phyloP scores from a whole-genome alignment of 2,113 vertebrate species.

The Ochotona curzoniae region DNA sequence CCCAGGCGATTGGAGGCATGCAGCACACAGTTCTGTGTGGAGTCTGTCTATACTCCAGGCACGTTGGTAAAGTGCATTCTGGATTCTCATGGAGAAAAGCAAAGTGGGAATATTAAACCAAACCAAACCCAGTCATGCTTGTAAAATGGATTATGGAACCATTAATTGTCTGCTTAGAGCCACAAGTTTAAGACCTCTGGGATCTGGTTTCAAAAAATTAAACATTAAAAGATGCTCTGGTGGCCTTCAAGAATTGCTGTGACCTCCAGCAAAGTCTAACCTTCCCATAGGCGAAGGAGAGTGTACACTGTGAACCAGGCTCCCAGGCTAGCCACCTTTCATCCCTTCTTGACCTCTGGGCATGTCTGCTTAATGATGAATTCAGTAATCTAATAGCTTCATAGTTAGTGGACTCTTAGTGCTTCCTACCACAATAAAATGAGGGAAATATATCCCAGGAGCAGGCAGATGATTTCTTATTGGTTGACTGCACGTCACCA shows the following conservation, averaged over 20 bases:
- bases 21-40: background rate
- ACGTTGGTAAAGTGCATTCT: background rate
- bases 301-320: accelerated
- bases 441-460: background rate
- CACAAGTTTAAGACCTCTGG: conserved; percentile 31
- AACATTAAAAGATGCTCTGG: background rate
- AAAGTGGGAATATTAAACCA: conserved; percentile 17
- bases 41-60: background rate
- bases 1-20: background rate
- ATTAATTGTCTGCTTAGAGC: conserved; percentile 54
- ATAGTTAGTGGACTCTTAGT: background rate
- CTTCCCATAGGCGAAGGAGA: background rate
- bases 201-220: conserved; percentile 44
- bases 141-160: conserved; percentile 33
- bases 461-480: background rate
- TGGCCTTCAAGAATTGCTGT: background rate
- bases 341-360: background rate
- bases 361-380: background rate
- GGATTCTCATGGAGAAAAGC: conserved; percentile 1
- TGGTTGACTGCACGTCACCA: background rate
- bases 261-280: background rate
- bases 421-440: background rate
- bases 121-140: background rate
- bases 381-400: background rate
- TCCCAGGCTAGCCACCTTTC: background rate